A percentile compares a stretch with the other conserved stretches of the same genome.
Conservation (phyloP, 2,113 vertebrate species). For the Pterocles gutturalis region DNA sequence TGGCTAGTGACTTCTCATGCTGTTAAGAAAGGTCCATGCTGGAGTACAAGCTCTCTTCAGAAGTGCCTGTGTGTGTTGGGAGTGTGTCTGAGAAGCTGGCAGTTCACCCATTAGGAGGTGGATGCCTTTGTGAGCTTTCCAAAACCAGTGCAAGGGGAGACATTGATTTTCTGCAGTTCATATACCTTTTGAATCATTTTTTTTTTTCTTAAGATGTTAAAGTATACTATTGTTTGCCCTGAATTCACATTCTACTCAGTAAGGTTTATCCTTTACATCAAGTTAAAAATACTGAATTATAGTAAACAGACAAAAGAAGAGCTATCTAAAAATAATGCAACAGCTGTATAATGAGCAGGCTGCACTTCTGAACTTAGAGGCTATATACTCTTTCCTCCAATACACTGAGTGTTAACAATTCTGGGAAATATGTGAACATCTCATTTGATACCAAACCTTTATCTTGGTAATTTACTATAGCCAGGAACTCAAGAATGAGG, state of each 20-base stretch:
- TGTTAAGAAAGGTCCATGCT: neutral
- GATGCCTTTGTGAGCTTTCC: neutral
- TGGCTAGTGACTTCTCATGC: neutral
- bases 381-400: neutral
- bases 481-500: neutral
- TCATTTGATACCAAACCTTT: neutral
- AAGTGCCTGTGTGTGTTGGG: neutral
- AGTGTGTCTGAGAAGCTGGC: rapidly evolving
- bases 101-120: neutral
- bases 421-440: neutral
- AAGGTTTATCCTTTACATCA: neutral
- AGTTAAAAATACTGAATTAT: neutral
- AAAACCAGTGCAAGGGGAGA: neutral
- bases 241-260: neutral
- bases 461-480: neutral
- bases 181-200: neutral
- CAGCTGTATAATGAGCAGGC: neutral
- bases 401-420: neutral
- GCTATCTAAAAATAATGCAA: neutral
- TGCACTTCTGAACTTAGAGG: neutral
- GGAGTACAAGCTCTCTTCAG: neutral
- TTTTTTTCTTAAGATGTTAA: neutral
- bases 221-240: neutral
- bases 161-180: neutral
- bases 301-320: neutral